phyloP scores from a whole-genome alignment of 2,888 invertebrate genomes.

The Cantharis flavilabris region DNA sequence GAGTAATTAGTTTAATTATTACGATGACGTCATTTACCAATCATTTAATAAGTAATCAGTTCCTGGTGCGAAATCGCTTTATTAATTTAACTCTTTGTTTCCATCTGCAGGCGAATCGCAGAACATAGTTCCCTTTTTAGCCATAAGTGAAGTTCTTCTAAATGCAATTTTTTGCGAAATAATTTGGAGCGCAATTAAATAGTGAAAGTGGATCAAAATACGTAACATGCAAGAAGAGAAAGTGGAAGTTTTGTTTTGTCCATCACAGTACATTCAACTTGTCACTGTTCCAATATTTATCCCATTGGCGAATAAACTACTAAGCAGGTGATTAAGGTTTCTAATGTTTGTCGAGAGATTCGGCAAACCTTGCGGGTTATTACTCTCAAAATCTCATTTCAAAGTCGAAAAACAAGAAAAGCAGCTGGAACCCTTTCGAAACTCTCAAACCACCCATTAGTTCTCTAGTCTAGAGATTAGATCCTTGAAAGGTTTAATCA shows the following conservation, averaged over 20 bases:
- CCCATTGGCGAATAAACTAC: neutral
- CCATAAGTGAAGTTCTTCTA: neutral
- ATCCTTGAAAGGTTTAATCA: neutral
- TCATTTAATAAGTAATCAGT: slow-evolving; percentile 15
- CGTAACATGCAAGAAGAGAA: neutral
- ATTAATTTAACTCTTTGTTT: neutral
- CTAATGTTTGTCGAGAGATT: neutral
- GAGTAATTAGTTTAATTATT: slow-evolving; percentile 5
- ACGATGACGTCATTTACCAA: slow-evolving; percentile 11
- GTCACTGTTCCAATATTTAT: neutral
- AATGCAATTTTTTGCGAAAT: neutral
- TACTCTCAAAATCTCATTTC: neutral
- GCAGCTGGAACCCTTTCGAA: neutral
- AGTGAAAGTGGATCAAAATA: neutral
- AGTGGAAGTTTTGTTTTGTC: neutral
- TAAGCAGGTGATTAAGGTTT: neutral
- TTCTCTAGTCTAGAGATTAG: neutral
- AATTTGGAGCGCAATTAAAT: neutral
- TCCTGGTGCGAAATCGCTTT: neutral
- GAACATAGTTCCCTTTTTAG: neutral
- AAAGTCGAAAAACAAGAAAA: neutral
- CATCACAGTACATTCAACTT: neutral
- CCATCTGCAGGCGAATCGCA: neutral
- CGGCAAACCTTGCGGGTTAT: neutral
- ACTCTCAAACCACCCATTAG: neutral